Evolutionary conservation across 1,140 invertebrate genomes (phyloP).

Genomic region (Belonocnema kinseyi): DNA sequence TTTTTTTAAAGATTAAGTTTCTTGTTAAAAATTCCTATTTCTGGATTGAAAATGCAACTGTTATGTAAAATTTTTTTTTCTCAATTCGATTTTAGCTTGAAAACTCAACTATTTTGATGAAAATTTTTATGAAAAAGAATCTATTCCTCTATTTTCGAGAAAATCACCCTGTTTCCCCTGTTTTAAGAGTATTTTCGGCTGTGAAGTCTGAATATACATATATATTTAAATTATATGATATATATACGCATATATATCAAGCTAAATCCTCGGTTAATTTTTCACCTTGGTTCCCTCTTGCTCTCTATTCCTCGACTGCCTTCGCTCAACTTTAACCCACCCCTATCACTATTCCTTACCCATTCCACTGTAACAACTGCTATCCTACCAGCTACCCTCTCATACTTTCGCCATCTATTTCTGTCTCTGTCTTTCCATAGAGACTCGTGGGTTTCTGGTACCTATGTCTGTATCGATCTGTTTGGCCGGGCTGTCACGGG

Average conservation of each 20-base stretch:
- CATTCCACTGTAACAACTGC: neutral
- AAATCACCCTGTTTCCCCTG: too few relatives aligned
- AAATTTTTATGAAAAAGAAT: too few relatives aligned
- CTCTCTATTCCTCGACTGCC: neutral
- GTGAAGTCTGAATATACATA: too few relatives aligned
- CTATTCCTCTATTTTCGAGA: too few relatives aligned
- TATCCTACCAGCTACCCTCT: neutral
- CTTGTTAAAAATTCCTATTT: too few relatives aligned
- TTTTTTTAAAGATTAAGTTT: too few relatives aligned
- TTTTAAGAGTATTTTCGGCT: too few relatives aligned
- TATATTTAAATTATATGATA: too few relatives aligned
- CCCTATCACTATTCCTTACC: neutral
- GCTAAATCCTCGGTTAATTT: neutral
- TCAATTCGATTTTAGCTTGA: too few relatives aligned
- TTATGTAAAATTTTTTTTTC: too few relatives aligned
- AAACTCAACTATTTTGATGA: too few relatives aligned
- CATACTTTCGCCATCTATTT: slow-evolving; percentile 22
- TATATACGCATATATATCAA: neutral
- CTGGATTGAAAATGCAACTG: too few relatives aligned
- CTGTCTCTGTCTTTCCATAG: slow-evolving; percentile 27
- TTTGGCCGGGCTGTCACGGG: slow-evolving; percentile 58
- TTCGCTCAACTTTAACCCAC: neutral
- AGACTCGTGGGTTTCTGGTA: slow-evolving; percentile 46
- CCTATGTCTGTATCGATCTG: slow-evolving; percentile 68
- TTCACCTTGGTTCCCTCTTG: neutral